Evolutionary conservation across 2,797 vertebrate species (phyloP), one percentile per base, ranked within the genome.

Genomic region (Kryptolebias ocellatus): DNA sequence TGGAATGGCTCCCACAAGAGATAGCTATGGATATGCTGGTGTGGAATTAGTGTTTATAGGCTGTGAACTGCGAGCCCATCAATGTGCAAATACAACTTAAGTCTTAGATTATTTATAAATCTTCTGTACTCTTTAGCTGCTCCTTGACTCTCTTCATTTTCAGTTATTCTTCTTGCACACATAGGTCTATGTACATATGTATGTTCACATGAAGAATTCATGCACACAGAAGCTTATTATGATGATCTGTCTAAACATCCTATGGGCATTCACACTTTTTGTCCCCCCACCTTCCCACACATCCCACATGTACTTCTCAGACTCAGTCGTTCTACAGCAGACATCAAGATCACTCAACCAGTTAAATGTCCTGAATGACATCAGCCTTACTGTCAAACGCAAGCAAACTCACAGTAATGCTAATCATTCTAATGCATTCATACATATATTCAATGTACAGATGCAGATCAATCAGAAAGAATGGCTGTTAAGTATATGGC

Each of bases 311-410:
- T 78, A 63, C 76, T 76, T 67, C 45, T 47, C 76, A 83, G 72
- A 74, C 64, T 78, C 75, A 49, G 71, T 88, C 67, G 80, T 90
- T 83, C 81, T 72, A 55, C 75, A 37, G 71, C 62, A 60, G 80
- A 74, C 79, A 79, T 80, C 85, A 78, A 77, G 85, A 83, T 88
- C 80, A 84, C 62, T 90, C 84, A 88, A 79, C 67, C 84, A 84
- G 64, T 70, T 83, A 79, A 90, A 84, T 28, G 17, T 60, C 81
- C 77, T 81, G 76, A 85, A 86, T 85, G 84, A 86, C 81, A 90
- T 83, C 75, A 80, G 79, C 54, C 73, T 64, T 12, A 31, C 76
- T 72, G 70, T 76, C 18, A 50, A n/a, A 49, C 2, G 2, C 46
- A 49, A 7, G 3, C 31, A 34, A 34, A 34, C 31, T 34, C 31